A percentile compares a stretch with the other conserved stretches of the same genome.
Evolutionary conservation across 2,888 invertebrate genomes (phyloP).

Genomic region (Pyralis farinalis): DNA sequence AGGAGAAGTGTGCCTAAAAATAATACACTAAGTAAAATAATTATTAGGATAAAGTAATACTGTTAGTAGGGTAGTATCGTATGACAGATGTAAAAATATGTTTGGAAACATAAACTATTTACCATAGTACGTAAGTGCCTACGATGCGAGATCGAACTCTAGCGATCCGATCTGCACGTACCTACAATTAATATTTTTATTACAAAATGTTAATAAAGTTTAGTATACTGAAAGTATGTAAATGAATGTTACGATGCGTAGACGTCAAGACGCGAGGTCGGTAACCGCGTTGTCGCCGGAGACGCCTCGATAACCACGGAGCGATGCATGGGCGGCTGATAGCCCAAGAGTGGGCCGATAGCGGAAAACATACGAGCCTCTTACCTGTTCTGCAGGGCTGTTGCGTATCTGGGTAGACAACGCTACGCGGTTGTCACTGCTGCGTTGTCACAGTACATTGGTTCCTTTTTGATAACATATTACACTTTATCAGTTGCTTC

Average conservation of each 20-base stretch:
- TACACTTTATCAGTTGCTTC: no score
- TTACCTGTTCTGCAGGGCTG: neutral
- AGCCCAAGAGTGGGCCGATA: constrained; percentile 3
- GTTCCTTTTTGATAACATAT: no score
- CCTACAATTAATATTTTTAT: constrained; percentile 32
- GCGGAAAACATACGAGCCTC: neutral
- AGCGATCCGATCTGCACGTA: constrained; percentile 23
- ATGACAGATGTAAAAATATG: no score
- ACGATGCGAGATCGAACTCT: constrained; percentile 22
- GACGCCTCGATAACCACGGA: constrained; percentile 47
- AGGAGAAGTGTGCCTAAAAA: no score
- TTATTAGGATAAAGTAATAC: no score
- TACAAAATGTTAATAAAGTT: constrained; percentile 40
- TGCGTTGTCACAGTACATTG: no score
- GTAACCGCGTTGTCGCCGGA: constrained; percentile 57
- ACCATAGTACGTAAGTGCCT: no score
- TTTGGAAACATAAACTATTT: no score
- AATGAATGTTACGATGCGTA: constrained; percentile 42
- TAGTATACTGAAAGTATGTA: constrained; percentile 44
- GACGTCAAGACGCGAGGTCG: constrained; percentile 52
- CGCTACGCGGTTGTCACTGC: no score
- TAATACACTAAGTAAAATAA: no score
- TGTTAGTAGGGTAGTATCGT: no score
- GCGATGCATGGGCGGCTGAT: constrained; percentile 23
- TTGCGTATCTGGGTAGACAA: no score